Evolutionary conservation across 2,888 invertebrate genomes (phyloP), one percentile per base, ranked within the genome.

Genomic region (Leptinotarsa rubiginosa): DNA sequence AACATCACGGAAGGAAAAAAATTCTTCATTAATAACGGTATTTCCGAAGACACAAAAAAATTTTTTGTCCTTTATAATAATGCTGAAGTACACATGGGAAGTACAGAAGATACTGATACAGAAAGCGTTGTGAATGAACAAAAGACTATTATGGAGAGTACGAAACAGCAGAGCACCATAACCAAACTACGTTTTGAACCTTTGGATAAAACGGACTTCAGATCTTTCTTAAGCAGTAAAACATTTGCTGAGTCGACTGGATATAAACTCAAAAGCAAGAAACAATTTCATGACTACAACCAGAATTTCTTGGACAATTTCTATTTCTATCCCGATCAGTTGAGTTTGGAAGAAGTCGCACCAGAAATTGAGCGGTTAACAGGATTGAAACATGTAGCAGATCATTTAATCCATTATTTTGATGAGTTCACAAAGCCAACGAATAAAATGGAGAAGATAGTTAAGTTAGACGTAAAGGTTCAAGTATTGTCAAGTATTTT

Each of bases 291-390:
- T 50, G 54, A 59, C 22, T 75, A 69, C 41, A n/a, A 62, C 50
- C 15, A 65, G 25, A 5, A 72, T 1, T 75, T 75, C 64, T 67
- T 75, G 47, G 31, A 64, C 2, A 50, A 54, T 15, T 75, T 75
- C 67, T 72, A 72, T 65, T 72, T 75, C 47, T 69, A 75, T 62
- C 66, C 75, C 41, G 41, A 75, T 4, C 75, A 75, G 18, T 52
- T 69, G 18, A 25, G 67, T 41, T 31, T 72, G 64, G 67, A 69
- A 2, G 20, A 31, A 16, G 62, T 75, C 20, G 16, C 41, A 15
- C 16, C 20, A 31, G 31, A 69, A 62, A 75, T 75, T 47, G n/a
- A 54, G 62, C 13, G 20, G 20, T 47, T 67, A 10, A 54, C 70
- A n/a, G 52, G 31, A 25, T 41, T 50, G 18, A 47, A 67, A 25